These are phyloP conservation scores for Chlorops oryzae DNA, from an alignment of 1,140 invertebrate genomes.

Conservation along the genomic window DNA sequence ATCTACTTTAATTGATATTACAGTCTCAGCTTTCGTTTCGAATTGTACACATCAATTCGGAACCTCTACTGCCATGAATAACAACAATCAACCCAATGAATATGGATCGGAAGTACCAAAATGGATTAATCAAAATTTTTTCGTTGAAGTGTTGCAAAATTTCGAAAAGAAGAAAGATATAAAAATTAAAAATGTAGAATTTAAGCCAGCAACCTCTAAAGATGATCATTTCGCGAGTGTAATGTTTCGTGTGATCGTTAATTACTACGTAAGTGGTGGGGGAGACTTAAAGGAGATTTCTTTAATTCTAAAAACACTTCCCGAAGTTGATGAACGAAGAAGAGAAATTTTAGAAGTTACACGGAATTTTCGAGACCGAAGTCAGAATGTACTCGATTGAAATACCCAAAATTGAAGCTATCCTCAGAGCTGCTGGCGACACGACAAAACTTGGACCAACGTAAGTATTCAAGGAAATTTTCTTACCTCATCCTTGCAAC, in stretches of 20 bases:
- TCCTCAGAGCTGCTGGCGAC: conserved; percentile 2
- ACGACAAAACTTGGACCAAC: conserved; percentile 1
- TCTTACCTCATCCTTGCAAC: no score
- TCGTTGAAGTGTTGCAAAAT: no score
- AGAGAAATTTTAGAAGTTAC: conserved; percentile 11
- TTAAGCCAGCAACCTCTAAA: conserved; percentile 22
- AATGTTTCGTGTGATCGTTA: conserved; percentile 20
- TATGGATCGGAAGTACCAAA: no score
- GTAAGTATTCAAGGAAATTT: conserved; percentile 6
- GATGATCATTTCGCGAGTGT: conserved; percentile 29
- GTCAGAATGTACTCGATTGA: conserved; percentile 10
- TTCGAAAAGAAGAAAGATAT: no score
- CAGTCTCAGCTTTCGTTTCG: no score
- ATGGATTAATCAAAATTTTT: no score
- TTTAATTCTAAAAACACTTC: conserved; percentile 15
- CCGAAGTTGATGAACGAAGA: neutral
- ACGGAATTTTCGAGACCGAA: conserved; percentile 13
- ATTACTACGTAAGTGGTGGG: neutral
- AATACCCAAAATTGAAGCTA: conserved; percentile 7
- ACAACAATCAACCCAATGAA: no score
- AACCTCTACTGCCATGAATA: no score
- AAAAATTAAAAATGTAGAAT: no score
- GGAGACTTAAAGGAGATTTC: neutral
- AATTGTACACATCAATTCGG: no score
- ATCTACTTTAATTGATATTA: no score